phyloP scores from a whole-genome alignment of 2,888 invertebrate genomes.

The Papilio elwesi region DNA sequence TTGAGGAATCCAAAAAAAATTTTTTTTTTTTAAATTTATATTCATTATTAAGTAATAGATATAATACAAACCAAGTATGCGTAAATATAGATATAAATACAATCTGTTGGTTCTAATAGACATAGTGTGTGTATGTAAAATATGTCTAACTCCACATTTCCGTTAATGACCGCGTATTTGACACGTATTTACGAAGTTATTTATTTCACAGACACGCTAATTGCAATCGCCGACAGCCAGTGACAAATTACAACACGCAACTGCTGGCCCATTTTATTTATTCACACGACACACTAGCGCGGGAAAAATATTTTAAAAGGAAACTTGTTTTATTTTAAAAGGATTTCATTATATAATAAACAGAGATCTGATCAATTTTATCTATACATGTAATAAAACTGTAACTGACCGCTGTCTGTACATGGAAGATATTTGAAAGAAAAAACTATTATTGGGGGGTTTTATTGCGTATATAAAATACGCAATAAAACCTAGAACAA shows the following conservation, averaged over 20 bases:
- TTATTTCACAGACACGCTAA: conserved; percentile 20
- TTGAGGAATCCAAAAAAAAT: too few relatives aligned
- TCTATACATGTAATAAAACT: background rate
- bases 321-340: conserved; percentile 15
- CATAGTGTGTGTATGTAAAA: too few relatives aligned
- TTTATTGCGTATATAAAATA: too few relatives aligned
- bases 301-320: background rate
- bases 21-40: too few relatives aligned
- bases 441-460: too few relatives aligned
- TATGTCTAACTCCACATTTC: background rate
- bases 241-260: conserved; percentile 21
- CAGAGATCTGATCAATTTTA: background rate
- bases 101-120: too few relatives aligned
- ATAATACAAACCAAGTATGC: too few relatives aligned
- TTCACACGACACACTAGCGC: background rate
- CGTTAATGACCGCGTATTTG: conserved; percentile 5
- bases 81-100: too few relatives aligned
- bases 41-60: too few relatives aligned
- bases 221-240: conserved; percentile 19
- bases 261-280: conserved; percentile 18
- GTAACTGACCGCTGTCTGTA: too few relatives aligned
- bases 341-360: background rate
- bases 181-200: conserved; percentile 18
- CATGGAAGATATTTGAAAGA: too few relatives aligned
- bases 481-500: too few relatives aligned